Evolutionary conservation across 1,140 invertebrate species (phyloP), one percentile per base, ranked within the genome.

Genomic region (Temnothorax nylanderi): DNA sequence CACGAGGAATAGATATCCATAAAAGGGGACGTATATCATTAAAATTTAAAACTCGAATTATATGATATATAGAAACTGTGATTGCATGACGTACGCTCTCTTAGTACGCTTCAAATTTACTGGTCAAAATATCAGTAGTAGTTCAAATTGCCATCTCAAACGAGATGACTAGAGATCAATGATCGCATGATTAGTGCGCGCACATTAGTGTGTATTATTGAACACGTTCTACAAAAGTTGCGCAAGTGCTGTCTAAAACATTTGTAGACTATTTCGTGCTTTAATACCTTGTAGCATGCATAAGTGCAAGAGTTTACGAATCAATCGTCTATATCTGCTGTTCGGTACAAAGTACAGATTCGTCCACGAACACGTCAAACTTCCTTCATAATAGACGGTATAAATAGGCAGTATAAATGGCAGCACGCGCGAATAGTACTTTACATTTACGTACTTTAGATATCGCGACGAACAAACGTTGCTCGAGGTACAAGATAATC

Each of bases 81-180:
- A 84, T 82, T 72, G 26, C 80, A 82, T 85, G 7, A 82, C 21
- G 32, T 65, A 67, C 80, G 41, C 26, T 84, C 51, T 74, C 69
- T 60, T 74, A 62, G 54, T 62, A 75, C 18, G 58, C 18, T 60
- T 74, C 64, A 81, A 54, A 75, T 60, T 54, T 60, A 49, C 26
- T 62, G 21, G 44, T 44, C 18, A 26, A 81, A 69, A 44, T 81
- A 71, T 71, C 16, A 56, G 34, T 71, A 71, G 34, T 71, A 81
- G 16, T 58, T 81, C 21, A 71, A 54, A 26, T 51, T 80, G 16
- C 3, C 34, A 16, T 74, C 32, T 32, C 47, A 74, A n/a, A 5
- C 26, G 41, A 54, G 62, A 67, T 77, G 18, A 62, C 26, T 69
- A 34, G 21, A 74, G 21, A 74, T 37, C n/a, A 75, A 75, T 60